phyloP scores from a whole-genome alignment of 2,888 invertebrate species.

The Pegoplata infirma region DNA sequence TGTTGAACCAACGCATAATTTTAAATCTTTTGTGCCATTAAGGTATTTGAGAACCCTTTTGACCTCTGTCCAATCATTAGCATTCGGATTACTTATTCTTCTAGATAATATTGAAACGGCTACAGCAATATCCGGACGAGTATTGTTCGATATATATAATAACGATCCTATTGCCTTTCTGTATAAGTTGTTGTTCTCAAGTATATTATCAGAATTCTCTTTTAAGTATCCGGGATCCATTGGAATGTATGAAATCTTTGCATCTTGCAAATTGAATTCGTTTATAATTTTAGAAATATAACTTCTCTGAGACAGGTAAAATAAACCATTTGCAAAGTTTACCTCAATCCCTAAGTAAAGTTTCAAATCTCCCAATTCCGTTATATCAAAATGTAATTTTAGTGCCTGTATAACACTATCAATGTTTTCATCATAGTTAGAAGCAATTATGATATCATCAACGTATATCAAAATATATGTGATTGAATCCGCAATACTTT shows the following conservation, averaged over 20 bases:
- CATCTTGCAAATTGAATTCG: slow-evolving; percentile 24
- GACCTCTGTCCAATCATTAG: not conserved
- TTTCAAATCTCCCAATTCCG: slow-evolving; percentile 23
- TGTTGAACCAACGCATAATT: slow-evolving; percentile 16
- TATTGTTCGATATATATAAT: slow-evolving; percentile 13
- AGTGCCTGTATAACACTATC: slow-evolving; percentile 1
- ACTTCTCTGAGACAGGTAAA: slow-evolving; percentile 13
- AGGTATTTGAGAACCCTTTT: slow-evolving; percentile 3
- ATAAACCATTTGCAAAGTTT: not conserved
- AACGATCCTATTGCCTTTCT: slow-evolving; percentile 7
- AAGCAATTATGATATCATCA: slow-evolving; percentile 33
- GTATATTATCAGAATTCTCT: not conserved
- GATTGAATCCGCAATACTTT: not conserved
- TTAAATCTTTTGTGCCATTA: slow-evolving; percentile 2
- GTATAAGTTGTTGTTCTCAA: not conserved
- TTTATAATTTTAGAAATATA: slow-evolving; percentile 33
- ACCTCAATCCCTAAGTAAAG: slow-evolving; percentile 37
- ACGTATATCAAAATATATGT: slow-evolving; percentile 30
- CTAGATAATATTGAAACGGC: slow-evolving; percentile 6
- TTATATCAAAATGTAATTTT: slow-evolving; percentile 25
- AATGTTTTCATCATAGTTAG: not conserved
- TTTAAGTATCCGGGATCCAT: slow-evolving; percentile 41
- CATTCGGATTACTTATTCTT: slow-evolving; percentile 6
- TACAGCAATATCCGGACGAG: slow-evolving; percentile 14
- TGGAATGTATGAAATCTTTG: slow-evolving; percentile 39